A percentile compares a stretch with the other conserved stretches of the same genome.
Conservation (phyloP, 2,797 vertebrate species). For the Champsocephalus esox region DNA sequence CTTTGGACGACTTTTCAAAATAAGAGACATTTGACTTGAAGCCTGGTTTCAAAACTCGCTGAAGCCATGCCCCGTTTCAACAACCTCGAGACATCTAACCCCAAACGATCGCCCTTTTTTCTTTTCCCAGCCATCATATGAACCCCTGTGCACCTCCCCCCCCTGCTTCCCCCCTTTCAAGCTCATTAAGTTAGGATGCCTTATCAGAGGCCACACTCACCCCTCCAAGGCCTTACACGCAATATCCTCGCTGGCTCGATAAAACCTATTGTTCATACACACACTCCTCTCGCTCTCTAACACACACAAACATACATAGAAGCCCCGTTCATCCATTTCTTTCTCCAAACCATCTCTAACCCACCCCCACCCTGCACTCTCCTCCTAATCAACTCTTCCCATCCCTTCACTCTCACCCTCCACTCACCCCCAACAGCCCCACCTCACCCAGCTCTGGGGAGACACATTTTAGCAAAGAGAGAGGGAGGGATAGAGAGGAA, state of each 20-base stretch:
- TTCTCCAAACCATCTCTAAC: conserved; percentile 66
- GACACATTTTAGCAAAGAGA: conserved; percentile 66
- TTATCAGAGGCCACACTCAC: conserved; percentile 84
- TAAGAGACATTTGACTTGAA: conserved; percentile 38
- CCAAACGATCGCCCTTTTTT: conserved; percentile 33
- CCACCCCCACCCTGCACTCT: conserved; percentile 57
- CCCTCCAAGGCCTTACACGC: conserved; percentile 72
- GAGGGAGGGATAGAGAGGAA: conserved; percentile 52
- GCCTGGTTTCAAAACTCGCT: conserved; percentile 51
- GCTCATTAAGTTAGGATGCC: conserved; percentile 86
- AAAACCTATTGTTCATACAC: conserved; percentile 79
- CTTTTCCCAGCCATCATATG: conserved; percentile 36
- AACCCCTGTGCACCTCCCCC: conserved; percentile 49
- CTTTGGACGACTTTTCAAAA: conserved; percentile 65
- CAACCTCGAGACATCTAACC: conserved; percentile 62
- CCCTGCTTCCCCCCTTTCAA: conserved; percentile 66
- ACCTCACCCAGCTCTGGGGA: conserved; percentile 69
- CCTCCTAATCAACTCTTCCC: conserved; percentile 78
- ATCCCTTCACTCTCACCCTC: conserved; percentile 64
- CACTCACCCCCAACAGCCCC: conserved; percentile 19
- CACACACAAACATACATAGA: conserved; percentile 35
- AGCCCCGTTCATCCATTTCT: conserved; percentile 42
- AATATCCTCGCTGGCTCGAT: conserved; percentile 71
- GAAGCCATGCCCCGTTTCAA: conserved; percentile 62
- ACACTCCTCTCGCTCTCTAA: conserved; percentile 13